Evolutionary conservation across 2,797 vertebrate genomes (phyloP).

Genomic region (Enteromius mattozi): DNA sequence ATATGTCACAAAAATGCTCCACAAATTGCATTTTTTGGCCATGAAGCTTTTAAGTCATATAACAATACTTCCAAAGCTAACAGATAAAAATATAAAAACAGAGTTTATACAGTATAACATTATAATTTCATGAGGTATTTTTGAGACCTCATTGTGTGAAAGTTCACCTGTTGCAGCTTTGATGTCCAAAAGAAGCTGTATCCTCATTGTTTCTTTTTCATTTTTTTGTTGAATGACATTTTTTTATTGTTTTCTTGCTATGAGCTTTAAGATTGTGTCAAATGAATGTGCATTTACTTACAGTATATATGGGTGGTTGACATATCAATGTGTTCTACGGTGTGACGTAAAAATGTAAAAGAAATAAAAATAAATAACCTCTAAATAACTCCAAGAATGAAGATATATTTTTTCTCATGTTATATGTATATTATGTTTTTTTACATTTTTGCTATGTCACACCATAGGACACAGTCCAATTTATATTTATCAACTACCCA

Average conservation of each 20-base stretch:
- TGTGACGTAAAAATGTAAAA: no score
- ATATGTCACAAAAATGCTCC: background rate
- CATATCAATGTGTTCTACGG: no score
- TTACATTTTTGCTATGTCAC: no score
- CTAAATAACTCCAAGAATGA: no score
- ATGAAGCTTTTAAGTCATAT: background rate
- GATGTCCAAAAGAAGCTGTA: background rate
- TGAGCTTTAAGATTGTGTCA: background rate
- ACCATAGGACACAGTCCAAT: no score
- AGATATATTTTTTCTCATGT: no score
- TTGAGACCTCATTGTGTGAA: background rate
- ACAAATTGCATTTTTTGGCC: background rate
- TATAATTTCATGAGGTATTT: background rate
- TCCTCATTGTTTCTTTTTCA: background rate
- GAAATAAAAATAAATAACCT: no score
- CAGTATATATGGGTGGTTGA: background rate
- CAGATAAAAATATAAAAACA: background rate
- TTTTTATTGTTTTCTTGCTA: background rate
- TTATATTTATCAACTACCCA: no score
- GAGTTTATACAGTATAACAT: background rate
- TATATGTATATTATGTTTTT: no score
- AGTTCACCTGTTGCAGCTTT: conserved; percentile 18
- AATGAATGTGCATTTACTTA: background rate
- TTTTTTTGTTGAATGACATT: background rate
- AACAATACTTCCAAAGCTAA: background rate